Percentiles rank a stretch among this genome's conserved stretches.
These are phyloP conservation scores for Lerema accius DNA, from an alignment of 1,140 invertebrate genomes.

Conservation along the genomic window DNA sequence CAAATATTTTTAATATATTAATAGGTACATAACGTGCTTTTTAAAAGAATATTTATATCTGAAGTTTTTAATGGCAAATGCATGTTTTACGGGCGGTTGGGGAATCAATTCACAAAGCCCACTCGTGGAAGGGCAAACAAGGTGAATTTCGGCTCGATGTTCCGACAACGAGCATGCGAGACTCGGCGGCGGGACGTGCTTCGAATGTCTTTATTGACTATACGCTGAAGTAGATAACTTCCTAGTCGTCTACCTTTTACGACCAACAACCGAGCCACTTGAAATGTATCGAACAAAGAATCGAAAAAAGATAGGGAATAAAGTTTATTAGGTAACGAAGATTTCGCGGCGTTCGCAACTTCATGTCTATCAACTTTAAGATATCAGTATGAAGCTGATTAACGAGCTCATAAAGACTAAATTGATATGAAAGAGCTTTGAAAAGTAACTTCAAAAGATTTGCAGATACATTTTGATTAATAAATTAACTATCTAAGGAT, in stretches of 20 bases:
- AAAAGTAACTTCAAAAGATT: too few relatives aligned
- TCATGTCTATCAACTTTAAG: too few relatives aligned
- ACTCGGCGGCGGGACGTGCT: slow-evolving; percentile 26
- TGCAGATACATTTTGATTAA: too few relatives aligned
- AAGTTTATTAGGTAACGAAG: neutral
- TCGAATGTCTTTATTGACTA: slow-evolving; percentile 15
- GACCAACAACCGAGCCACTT: neutral
- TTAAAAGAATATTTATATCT: too few relatives aligned
- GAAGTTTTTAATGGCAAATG: neutral
- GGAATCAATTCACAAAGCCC: slow-evolving; percentile 7
- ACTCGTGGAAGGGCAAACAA: slow-evolving; percentile 17
- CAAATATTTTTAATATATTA: too few relatives aligned
- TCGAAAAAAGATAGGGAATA: neutral
- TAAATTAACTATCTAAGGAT: too few relatives aligned
- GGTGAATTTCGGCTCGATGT: slow-evolving; percentile 9
- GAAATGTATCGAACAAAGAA: slow-evolving; percentile 19
- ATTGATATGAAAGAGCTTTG: too few relatives aligned
- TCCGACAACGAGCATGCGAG: slow-evolving; percentile 17
- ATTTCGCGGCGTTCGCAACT: neutral
- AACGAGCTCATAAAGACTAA: too few relatives aligned
- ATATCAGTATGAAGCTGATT: too few relatives aligned
- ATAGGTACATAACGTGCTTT: too few relatives aligned
- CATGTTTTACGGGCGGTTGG: slow-evolving; percentile 11
- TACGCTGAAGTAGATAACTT: slow-evolving; percentile 22
- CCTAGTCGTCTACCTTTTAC: slow-evolving; percentile 14